Conservation (phyloP, 1,140 invertebrate species). For the Drosophila suzukii region DNA sequence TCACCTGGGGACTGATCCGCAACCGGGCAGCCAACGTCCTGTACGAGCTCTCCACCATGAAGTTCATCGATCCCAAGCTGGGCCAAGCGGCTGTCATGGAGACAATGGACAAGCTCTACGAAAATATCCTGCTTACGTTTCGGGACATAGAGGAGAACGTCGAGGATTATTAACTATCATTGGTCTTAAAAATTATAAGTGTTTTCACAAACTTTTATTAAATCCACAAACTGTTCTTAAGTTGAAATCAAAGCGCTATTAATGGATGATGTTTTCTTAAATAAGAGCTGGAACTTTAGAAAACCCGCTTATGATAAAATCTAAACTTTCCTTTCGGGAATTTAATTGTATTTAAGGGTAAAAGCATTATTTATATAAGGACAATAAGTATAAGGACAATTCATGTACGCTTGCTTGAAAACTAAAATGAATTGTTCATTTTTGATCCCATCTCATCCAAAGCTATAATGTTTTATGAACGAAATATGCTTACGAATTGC, state of each 20-base stretch:
- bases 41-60: slow-evolving; percentile 74
- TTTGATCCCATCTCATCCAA: too few relatives aligned
- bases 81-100: slow-evolving; percentile 23
- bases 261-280: too few relatives aligned
- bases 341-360: too few relatives aligned
- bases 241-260: background rate
- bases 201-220: background rate
- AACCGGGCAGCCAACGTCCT: slow-evolving; percentile 31
- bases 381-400: too few relatives aligned
- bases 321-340: too few relatives aligned
- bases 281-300: too few relatives aligned
- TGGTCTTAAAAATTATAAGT: background rate
- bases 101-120: slow-evolving; percentile 9
- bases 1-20: slow-evolving; percentile 73
- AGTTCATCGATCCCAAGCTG: slow-evolving; percentile 53
- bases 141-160: slow-evolving; percentile 47
- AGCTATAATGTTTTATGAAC: too few relatives aligned
- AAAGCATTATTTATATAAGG: too few relatives aligned
- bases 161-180: background rate
- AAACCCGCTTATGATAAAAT: too few relatives aligned
- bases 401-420: too few relatives aligned
- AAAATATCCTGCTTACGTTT: slow-evolving; percentile 8
- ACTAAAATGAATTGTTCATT: too few relatives aligned
- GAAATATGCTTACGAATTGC: too few relatives aligned
- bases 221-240: background rate